Conservation (phyloP, 92 coral and sea anemone species). For the Epizoanthus stellaris region DNA sequence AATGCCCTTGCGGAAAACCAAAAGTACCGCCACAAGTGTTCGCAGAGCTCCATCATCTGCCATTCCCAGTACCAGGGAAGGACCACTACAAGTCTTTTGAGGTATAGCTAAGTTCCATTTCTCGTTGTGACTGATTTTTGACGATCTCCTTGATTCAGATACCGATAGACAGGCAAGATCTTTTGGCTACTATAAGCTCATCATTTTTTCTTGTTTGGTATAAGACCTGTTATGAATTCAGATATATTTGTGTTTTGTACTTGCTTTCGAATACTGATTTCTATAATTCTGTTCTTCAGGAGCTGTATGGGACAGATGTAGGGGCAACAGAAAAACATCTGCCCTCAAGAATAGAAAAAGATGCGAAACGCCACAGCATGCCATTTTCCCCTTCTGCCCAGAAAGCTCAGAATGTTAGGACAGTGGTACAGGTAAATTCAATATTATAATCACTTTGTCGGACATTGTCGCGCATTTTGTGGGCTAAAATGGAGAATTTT, state of each 20-base stretch:
- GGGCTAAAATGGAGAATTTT: constrained; percentile 34
- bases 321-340: too few species aligned
- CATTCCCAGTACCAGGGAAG: constrained; percentile 33
- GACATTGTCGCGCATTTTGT: constrained; percentile 36
- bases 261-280: not conserved
- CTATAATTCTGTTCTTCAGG: too few species aligned
- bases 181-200: too few species aligned
- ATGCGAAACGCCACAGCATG: too few species aligned
- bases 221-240: constrained; percentile 14
- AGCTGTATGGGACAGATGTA: too few species aligned
- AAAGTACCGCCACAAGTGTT: constrained; percentile 30
- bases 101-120: constrained; percentile 1
- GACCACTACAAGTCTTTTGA: constrained; percentile 41
- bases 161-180: too few species aligned
- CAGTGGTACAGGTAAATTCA: not conserved
- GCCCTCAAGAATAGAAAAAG: too few species aligned
- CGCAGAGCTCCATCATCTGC: constrained; percentile 23
- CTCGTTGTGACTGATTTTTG: too few species aligned
- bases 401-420: too few species aligned
- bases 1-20: constrained; percentile 28
- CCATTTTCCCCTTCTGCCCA: too few species aligned
- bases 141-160: too few species aligned
- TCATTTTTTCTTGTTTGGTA: not conserved
- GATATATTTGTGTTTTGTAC: constrained; percentile 13
- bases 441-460: constrained; percentile 16